These are phyloP conservation scores for Craseonycteris thonglongyai DNA, from an alignment of 2,113 vertebrate genomes.

Conservation along the genomic window DNA sequence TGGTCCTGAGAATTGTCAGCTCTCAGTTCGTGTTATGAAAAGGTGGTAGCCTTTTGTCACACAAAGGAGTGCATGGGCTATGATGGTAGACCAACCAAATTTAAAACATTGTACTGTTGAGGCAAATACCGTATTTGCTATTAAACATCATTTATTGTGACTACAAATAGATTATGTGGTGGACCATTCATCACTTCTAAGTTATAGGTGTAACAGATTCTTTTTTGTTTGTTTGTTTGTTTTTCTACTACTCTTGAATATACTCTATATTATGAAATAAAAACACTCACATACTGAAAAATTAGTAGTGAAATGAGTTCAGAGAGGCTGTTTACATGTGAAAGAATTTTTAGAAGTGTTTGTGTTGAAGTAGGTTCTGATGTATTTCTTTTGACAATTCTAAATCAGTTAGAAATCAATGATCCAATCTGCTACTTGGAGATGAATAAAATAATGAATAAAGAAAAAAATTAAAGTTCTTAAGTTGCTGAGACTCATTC, in stretches of 20 bases:
- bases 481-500: not conserved
- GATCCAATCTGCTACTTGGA: not conserved
- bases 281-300: not conserved
- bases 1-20: not conserved
- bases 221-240: not conserved
- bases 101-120: not conserved
- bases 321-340: not conserved
- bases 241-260: not conserved
- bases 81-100: not conserved
- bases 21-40: not conserved
- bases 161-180: not conserved
- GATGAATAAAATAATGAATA: slow-evolving; percentile 12
- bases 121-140: not conserved
- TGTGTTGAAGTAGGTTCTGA: not conserved
- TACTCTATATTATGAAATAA: not conserved
- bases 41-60: not conserved
- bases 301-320: not conserved
- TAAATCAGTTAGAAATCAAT: slow-evolving; percentile 8
- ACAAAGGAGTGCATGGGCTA: not conserved
- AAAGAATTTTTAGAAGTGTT: not conserved
- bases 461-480: not conserved
- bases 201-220: not conserved
- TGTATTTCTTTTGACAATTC: not conserved
- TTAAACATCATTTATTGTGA: not conserved
- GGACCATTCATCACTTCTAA: not conserved